Evolutionary conservation across 2,888 invertebrate species (phyloP).

Genomic region (Lycophotia porphyrea): DNA sequence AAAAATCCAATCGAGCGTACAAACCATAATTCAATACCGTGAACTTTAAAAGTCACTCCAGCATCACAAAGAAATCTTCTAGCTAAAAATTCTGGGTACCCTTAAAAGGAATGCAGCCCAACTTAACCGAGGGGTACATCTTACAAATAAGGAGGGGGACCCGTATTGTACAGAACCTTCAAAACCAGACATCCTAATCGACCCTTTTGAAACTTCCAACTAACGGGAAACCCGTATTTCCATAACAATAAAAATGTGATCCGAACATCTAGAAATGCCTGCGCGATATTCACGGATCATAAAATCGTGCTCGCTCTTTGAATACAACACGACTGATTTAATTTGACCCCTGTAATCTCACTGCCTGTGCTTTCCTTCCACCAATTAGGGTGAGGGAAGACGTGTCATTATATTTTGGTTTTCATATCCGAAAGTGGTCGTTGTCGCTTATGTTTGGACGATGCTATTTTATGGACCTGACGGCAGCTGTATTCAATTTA

Average conservation of each 20-base stretch:
- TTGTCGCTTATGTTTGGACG: conserved; percentile 76
- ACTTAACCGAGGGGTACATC: conserved; percentile 78
- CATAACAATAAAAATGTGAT: conserved; percentile 91
- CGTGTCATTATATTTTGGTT: conserved; percentile 82
- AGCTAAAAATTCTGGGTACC: conserved; percentile 80
- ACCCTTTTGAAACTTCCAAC: conserved; percentile 90
- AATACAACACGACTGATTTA: conserved; percentile 83
- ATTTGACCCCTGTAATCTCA: conserved; percentile 80
- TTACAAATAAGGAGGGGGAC: conserved; percentile 85
- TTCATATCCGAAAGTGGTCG: conserved; percentile 75
- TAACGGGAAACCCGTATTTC: conserved; percentile 90
- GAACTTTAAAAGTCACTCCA: conserved; percentile 82
- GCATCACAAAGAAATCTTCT: conserved; percentile 78
- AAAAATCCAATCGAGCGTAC: conserved; percentile 81
- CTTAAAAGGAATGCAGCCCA: conserved; percentile 79
- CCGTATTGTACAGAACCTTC: conserved; percentile 88
- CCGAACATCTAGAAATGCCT: conserved; percentile 90
- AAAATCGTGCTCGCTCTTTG: conserved; percentile 86
- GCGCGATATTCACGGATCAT: conserved; percentile 90
- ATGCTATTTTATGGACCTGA: conserved; percentile 79
- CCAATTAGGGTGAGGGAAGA: conserved; percentile 73
- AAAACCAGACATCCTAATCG: conserved; percentile 90
- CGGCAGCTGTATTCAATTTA: conserved; percentile 74
- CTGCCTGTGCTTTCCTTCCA: conserved; percentile 69
- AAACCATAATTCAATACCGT: conserved; percentile 82